Percentiles rank a stretch among this genome's conserved stretches.
Conservation (phyloP, 2,888 invertebrate genomes). For the Lasioglossum lativentre region DNA sequence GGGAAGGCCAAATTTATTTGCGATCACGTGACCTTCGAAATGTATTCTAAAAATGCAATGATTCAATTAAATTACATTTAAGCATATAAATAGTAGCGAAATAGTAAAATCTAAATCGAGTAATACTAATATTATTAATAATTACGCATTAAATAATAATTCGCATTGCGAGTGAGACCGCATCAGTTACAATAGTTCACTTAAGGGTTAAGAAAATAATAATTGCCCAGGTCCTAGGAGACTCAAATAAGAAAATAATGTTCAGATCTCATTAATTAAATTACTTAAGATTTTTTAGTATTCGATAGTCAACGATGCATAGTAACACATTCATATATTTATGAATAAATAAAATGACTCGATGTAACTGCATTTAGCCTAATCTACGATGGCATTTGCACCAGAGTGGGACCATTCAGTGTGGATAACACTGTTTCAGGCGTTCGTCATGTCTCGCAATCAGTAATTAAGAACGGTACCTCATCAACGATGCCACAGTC, state of each 20-base stretch:
- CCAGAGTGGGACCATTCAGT: background rate
- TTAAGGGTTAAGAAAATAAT: background rate
- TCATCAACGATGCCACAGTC: slow-evolving; percentile 24
- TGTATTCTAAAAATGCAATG: too few relatives aligned
- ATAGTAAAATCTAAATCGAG: background rate
- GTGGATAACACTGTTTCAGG: background rate
- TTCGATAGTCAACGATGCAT: too few relatives aligned
- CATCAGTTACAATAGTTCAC: too few relatives aligned
- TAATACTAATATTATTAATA: background rate
- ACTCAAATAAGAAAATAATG: background rate
- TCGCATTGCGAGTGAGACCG: too few relatives aligned
- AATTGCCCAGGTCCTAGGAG: background rate
- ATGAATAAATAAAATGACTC: background rate
- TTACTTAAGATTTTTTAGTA: background rate
- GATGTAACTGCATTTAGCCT: background rate
- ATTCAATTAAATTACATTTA: background rate
- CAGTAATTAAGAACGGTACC: slow-evolving; percentile 52
- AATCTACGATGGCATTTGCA: background rate
- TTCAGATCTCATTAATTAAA: background rate
- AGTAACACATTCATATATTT: background rate
- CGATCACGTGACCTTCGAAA: too few relatives aligned
- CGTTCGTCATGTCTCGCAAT: slow-evolving; percentile 24
- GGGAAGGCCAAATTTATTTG: too few relatives aligned
- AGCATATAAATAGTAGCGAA: too few relatives aligned
- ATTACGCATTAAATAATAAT: background rate